Conservation (phyloP, 2,113 vertebrate species). For the Electrona antarctica region DNA sequence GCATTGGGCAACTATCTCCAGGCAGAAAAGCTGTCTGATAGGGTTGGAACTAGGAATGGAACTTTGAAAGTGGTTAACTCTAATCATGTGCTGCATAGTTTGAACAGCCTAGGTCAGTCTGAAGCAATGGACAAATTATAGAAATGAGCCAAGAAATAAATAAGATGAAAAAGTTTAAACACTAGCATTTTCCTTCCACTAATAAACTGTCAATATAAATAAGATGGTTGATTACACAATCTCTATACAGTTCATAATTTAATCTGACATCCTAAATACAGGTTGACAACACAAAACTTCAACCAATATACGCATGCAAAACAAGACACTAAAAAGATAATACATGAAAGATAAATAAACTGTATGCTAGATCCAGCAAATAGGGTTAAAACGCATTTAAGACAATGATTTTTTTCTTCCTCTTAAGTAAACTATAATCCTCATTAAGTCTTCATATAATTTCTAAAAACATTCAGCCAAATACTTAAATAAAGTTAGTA, state of each 20-base stretch:
- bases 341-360: conserved; percentile 43
- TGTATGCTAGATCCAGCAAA: conserved; percentile 1
- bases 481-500: conserved; percentile 78
- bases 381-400: conserved; percentile 70
- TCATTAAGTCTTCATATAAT: conserved; percentile 62
- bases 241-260: conserved; percentile 51
- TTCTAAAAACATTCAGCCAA: conserved; percentile 78
- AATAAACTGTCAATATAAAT: conserved; percentile 3
- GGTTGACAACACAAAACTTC: conserved; percentile 58
- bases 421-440: conserved; percentile 80
- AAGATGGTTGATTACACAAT: conserved; percentile 25
- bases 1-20: no score
- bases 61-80: not conserved
- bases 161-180: conserved; percentile 1
- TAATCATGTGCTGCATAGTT: not conserved
- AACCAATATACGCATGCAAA: conserved; percentile 83
- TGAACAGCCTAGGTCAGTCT: conserved; percentile 2
- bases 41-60: not conserved
- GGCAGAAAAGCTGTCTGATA: not conserved
- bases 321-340: conserved; percentile 23
- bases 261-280: conserved; percentile 43
- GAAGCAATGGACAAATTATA: not conserved
- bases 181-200: conserved; percentile 3
- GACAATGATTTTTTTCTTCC: conserved; percentile 68
- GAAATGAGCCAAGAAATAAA: not conserved